Evolutionary conservation across 2,888 invertebrate genomes (phyloP).

Genomic region (Rhamphomyia laevipes): DNA sequence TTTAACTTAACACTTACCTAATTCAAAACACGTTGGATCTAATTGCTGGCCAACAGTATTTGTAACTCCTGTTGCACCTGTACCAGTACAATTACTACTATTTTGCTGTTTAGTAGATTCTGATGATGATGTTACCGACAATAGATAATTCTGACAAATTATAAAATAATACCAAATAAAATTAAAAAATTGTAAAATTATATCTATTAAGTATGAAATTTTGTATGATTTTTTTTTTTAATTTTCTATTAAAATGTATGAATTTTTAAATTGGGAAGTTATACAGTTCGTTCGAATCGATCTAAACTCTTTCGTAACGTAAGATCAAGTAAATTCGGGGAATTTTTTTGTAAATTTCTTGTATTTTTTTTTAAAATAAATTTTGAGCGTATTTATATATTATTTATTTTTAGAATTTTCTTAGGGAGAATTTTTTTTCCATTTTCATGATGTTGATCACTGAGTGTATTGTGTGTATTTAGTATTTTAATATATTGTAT

Average conservation of each 20-base stretch:
- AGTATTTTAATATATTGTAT: too few species aligned
- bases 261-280: too few species aligned
- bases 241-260: constrained; percentile 7
- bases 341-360: constrained; percentile 8
- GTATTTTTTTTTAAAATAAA: too few species aligned
- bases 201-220: too few species aligned
- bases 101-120: constrained; percentile 12
- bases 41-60: constrained; percentile 11
- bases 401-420: constrained; percentile 13
- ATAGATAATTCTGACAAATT: constrained; percentile 12
- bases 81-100: constrained; percentile 3
- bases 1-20: constrained; percentile 14
- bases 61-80: constrained; percentile 14
- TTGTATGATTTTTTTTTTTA: too few species aligned
- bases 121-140: constrained; percentile 16
- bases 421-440: not conserved
- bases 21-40: constrained; percentile 20
- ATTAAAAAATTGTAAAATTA: not conserved
- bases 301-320: constrained; percentile 14
- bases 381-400: not conserved
- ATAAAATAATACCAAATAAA: constrained; percentile 1
- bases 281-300: constrained; percentile 15
- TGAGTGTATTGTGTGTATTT: too few species aligned
- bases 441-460: constrained; percentile 3
- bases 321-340: not conserved